Evolutionary conservation across 1,140 invertebrate species (phyloP).

Genomic region (Andricus grossulariae): DNA sequence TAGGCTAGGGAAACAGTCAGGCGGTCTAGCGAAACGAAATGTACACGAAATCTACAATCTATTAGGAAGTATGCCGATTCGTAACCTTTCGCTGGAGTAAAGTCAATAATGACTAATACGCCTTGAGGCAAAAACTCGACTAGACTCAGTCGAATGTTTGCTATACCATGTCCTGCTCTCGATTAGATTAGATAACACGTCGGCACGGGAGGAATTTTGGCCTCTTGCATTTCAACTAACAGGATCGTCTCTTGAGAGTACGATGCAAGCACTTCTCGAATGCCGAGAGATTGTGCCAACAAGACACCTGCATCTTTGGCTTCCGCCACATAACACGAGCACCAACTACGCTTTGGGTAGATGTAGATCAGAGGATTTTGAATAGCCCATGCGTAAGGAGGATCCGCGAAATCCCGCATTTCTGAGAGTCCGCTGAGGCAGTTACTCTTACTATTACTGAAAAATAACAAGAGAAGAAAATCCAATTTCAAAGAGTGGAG

Average conservation of each 20-base stretch:
- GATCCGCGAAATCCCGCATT: background rate
- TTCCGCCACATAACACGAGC: background rate
- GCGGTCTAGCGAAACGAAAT: background rate
- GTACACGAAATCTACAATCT: conserved; percentile 14
- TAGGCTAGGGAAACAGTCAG: background rate
- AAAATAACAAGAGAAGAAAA: conserved; percentile 19
- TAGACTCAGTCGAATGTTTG: background rate
- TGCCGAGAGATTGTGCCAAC: conserved; percentile 12
- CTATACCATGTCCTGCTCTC: background rate
- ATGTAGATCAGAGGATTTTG: background rate
- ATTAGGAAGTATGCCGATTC: conserved; percentile 17
- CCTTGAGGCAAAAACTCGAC: background rate
- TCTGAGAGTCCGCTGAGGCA: background rate
- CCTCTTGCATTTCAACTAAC: conserved; percentile 5
- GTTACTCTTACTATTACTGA: background rate
- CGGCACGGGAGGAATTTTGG: background rate
- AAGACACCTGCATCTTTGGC: conserved; percentile 19
- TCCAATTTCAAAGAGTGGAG: conserved; percentile 14
- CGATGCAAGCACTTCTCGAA: background rate
- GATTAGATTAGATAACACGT: conserved; percentile 7
- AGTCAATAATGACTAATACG: conserved; percentile 6
- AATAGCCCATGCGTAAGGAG: conserved; percentile 15
- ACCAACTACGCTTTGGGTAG: conserved; percentile 13
- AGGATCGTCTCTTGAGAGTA: conserved; percentile 4
- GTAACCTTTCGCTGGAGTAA: conserved; percentile 23